Conservation (phyloP, 2,797 vertebrate species). For the Peromyscus aztecus region DNA sequence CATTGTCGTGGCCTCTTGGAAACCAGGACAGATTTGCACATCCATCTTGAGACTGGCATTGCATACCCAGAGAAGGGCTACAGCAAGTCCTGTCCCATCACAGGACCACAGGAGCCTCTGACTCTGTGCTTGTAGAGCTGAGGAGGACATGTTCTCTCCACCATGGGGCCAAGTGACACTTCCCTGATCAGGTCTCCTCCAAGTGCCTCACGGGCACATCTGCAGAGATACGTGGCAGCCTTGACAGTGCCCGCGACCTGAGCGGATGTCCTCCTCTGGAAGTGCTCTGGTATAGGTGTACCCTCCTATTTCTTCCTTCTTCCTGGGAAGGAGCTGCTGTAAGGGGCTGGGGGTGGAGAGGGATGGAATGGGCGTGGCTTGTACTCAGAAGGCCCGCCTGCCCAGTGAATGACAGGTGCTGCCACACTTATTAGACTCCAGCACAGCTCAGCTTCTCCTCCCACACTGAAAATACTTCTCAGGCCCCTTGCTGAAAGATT, state of each 20-base stretch:
- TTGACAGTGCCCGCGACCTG: background rate
- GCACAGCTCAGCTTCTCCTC: background rate
- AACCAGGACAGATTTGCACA: background rate
- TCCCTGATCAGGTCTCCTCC: background rate
- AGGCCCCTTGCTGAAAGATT: background rate
- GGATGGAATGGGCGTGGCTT: background rate
- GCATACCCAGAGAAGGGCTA: background rate
- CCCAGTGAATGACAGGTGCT: background rate
- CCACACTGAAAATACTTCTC: background rate
- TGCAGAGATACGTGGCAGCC: background rate
- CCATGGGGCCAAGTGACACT: background rate
- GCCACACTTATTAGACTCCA: background rate
- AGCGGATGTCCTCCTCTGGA: background rate
- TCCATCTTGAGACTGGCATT: background rate
- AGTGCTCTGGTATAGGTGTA: background rate
- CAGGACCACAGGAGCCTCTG: background rate
- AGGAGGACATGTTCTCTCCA: background rate
- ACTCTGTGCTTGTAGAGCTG: background rate
- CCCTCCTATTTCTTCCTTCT: background rate
- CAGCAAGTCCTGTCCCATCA: background rate
- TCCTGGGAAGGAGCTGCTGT: background rate
- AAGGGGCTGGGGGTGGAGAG: background rate
- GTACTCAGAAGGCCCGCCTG: background rate
- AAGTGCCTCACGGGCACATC: background rate
- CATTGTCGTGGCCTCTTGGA: background rate